These are phyloP conservation scores for Orycteropus afer DNA, from an alignment of 2,113 vertebrate species.

Conservation along the genomic window DNA sequence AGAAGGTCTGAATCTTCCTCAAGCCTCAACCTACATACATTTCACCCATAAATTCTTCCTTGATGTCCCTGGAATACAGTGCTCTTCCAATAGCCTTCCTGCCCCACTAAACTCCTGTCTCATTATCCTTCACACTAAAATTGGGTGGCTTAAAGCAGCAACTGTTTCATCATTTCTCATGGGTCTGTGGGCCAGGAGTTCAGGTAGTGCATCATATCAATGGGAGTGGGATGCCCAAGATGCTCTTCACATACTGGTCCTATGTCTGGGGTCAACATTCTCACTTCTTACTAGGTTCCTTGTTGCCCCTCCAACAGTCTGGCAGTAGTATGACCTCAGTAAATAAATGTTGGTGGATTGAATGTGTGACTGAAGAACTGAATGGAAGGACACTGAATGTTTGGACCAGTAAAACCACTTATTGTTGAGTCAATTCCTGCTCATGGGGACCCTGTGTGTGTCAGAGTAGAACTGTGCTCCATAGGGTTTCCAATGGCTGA, in stretches of 20 bases:
- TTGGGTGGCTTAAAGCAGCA: neutral
- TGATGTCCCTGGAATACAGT: neutral
- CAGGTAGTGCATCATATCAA: rapidly evolving
- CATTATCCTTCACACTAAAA: neutral
- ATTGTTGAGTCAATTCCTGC: neutral
- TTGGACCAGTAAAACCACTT: neutral
- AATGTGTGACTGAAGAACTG: neutral
- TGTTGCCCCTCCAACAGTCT: neutral
- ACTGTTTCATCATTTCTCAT: neutral
- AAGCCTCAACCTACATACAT: neutral
- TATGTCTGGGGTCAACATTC: neutral
- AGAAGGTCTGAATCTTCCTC: neutral
- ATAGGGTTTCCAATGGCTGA: no score
- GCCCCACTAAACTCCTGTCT: neutral
- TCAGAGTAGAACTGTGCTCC: neutral
- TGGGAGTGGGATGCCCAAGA: rapidly evolving
- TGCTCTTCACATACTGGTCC: neutral
- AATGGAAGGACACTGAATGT: neutral
- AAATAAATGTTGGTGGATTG: neutral
- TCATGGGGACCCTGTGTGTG: neutral
- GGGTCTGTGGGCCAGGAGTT: neutral
- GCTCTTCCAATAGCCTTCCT: rapidly evolving
- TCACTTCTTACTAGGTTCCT: neutral
- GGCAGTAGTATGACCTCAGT: neutral
- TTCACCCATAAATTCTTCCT: neutral